A percentile compares a stretch with the other conserved stretches of the same genome.
Evolutionary conservation across 2,113 vertebrate species (phyloP).

Genomic region (Mus spicilegus): DNA sequence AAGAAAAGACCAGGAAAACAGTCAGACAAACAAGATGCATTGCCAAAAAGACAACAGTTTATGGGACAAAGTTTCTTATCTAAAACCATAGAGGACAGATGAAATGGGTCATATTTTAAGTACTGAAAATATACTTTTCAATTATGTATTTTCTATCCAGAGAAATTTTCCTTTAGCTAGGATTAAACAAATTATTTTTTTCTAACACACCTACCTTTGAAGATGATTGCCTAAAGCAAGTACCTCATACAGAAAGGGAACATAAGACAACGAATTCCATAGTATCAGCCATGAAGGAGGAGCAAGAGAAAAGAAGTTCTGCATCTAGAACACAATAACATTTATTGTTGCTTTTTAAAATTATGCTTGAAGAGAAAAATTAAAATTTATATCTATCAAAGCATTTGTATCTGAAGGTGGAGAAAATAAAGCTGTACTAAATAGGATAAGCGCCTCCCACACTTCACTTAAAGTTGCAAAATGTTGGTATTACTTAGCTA

Average conservation of each 20-base stretch:
- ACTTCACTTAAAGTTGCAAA: background rate
- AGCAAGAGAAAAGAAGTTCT: background rate
- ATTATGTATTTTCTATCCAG: background rate
- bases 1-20: background rate
- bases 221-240: background rate
- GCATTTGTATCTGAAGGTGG: constrained; percentile 27
- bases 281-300: background rate
- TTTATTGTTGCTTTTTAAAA: background rate
- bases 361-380: background rate
- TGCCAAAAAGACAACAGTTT: background rate
- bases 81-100: background rate
- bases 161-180: background rate
- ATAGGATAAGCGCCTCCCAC: background rate
- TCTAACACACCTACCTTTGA: background rate
- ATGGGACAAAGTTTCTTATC: background rate
- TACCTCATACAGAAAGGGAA: background rate
- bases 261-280: background rate
- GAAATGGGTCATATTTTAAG: background rate
- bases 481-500: background rate
- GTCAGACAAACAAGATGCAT: background rate
- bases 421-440: background rate
- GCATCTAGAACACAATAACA: background rate
- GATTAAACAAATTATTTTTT: background rate
- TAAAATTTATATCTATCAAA: background rate
- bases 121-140: background rate